Base-by-base conservation (phyloP, 1,140 invertebrate genomes). In the Aphaenogaster rudis region DNA sequence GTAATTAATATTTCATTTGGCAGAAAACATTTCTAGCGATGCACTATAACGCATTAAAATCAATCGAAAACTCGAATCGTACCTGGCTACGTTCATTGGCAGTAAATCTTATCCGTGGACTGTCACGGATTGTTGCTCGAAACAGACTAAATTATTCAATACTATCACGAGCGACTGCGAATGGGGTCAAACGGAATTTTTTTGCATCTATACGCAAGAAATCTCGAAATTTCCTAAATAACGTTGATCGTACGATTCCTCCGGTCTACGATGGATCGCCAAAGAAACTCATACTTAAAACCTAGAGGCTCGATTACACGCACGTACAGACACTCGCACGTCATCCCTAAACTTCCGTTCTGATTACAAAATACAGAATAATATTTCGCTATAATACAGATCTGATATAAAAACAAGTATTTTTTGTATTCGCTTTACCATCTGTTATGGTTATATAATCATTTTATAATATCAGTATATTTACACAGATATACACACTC, bases 331-430 rank as follows among this genome's bases (percentile, higher is more conserved):
- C 87, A 91, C 86, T 88, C 89, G 71, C 74, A 88, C 86, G 85
- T 93, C 92, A 92, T 93, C 88, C 92, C 94, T 93, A 91, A 86
- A 78, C 88, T 91, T 93, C 90, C 92, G 91, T 93, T 88, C 90
- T 88, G 92, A 94, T 94, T 95, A 95, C 93, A 95, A 95, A 95
- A 95, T 95, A 95, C 94, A 95, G 93, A 94, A 94, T 95, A 94
- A 94, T 95, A 92, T 93, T 92, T 93, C 89, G 88, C 94, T 95
- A 95, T 95, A 93, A 94, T 95, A 95, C 94, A 95, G 91, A 93
- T 95, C 91, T 94, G 93, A 94, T 95, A 95, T 94, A 95, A 94
- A 95, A 95, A 95, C 94, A 95, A 95, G 92, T 95, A 93, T 93
- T 94, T 94, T 93, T 94, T 93, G 87, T 94, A 94, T 94, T 93